phyloP scores from a whole-genome alignment of 2,113 vertebrate species.

The Apodemus speciosus region DNA sequence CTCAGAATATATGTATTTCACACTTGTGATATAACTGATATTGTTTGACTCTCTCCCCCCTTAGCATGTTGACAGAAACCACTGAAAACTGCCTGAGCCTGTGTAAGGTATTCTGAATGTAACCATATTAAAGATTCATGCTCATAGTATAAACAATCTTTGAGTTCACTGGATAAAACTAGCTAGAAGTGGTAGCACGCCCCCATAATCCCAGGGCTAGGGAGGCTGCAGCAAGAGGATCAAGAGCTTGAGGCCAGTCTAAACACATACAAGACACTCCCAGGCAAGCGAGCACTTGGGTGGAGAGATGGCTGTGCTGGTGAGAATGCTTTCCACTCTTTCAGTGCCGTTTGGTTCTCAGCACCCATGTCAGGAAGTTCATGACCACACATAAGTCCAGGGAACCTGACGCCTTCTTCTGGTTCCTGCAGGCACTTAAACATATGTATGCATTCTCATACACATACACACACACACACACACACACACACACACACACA shows the following conservation, averaged over 20 bases:
- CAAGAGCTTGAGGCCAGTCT: not conserved
- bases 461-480: not conserved
- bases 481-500: not conserved
- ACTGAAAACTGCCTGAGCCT: not conserved
- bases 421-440: too few relatives aligned
- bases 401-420: not conserved
- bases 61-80: conserved; percentile 1
- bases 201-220: not conserved
- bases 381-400: not conserved
- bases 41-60: not conserved
- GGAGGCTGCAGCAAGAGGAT: not conserved
- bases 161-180: not conserved
- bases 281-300: not conserved
- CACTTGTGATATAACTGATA: not conserved
- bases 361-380: not conserved
- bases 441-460: not conserved
- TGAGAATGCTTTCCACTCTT: not conserved
- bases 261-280: not conserved
- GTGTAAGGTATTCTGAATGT: not conserved
- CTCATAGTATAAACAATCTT: not conserved
- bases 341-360: not conserved
- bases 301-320: not conserved
- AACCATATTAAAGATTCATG: not conserved
- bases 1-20: not conserved
- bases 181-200: not conserved